Percentiles rank a stretch among this genome's conserved stretches.
Evolutionary conservation across 2,888 invertebrate genomes (phyloP).

Genomic region (Amphipoea lucens): DNA sequence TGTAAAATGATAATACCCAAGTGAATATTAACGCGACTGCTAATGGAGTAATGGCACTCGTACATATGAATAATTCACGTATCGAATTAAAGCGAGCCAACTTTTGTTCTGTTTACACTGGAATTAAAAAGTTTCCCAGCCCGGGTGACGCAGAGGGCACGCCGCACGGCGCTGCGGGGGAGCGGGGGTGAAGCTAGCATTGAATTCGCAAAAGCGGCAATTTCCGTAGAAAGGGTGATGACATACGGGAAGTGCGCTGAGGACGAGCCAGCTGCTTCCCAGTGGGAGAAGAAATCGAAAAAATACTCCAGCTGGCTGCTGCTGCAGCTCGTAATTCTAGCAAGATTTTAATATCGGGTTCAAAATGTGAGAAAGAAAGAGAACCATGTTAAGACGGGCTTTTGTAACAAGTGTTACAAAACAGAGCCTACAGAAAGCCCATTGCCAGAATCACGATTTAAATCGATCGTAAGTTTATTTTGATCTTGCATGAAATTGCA

Average conservation of each 20-base stretch:
- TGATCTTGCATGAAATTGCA: not conserved
- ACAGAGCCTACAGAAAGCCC: not conserved
- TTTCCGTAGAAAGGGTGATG: constrained; percentile 62
- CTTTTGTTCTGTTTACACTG: constrained; percentile 75
- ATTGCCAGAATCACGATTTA: not conserved
- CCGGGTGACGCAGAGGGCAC: constrained; percentile 26
- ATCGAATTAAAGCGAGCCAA: constrained; percentile 74
- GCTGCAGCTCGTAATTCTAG: not conserved
- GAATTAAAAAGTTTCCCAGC: constrained; percentile 74
- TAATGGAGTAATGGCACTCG: constrained; percentile 76
- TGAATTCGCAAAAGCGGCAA: constrained; percentile 69
- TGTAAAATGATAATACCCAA: constrained; percentile 67
- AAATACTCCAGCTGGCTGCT: constrained; percentile 9
- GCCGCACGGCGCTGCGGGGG: constrained; percentile 3
- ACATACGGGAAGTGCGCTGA: constrained; percentile 58
- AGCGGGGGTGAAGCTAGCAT: constrained; percentile 48
- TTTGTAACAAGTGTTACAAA: not conserved
- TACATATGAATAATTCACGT: constrained; percentile 77
- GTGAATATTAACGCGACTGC: constrained; percentile 74
- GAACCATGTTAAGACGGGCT: not conserved
- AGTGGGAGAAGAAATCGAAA: constrained; percentile 18
- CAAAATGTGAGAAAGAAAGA: not conserved
- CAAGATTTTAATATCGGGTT: constrained; percentile 6
- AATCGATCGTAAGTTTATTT: not conserved
- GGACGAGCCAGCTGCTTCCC: constrained; percentile 38